Evolutionary conservation across 2,888 invertebrate species (phyloP), one percentile per base, ranked within the genome.

Genomic region (Lithosia quadra): DNA sequence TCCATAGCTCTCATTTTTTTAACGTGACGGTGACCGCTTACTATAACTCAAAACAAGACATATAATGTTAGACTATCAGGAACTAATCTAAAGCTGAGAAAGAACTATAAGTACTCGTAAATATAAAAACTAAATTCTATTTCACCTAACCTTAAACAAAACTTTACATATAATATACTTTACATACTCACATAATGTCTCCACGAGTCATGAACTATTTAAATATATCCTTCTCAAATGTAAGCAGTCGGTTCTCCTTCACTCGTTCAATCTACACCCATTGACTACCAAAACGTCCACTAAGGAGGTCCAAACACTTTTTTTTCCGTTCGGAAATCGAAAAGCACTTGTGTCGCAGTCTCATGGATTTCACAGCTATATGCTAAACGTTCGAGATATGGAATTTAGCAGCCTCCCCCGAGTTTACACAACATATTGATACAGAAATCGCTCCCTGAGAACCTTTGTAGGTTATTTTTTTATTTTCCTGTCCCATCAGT

Each of bases 331-430:
- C 77, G 71, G 76, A 80, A 78, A 84, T 86, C 83, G 82, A 79
- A 78, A 80, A 78, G 80, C 86, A 84, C 83, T 87, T 85, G 84
- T 84, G 82, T 78, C 80, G 77, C 77, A 79, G 76, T 80, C 82
- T 83, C 78, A 78, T 79, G 78, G 72, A 70, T 61, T 74, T 90
- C 81, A 69, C 90, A 80, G 81, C 81, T 85, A 81, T 81, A 81
- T 82, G 89, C 89, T 90, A 90, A 90, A 90, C 88, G 81, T 87
- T 87, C 89, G 84, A 93, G 93, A 94, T 93, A 93, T 79, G 93
- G 94, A 94, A 93, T 94, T 93, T 93, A 93, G 91, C 92, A 88
- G 86, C 88, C 90, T 78, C 90, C 90, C 88, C 91, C 85, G 85
- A 90, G 89, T 91, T 90, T 91, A 86, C 76, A 85, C 86, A 86